Base-by-base conservation (phyloP, 2,113 vertebrate species). In the Gymnocephalus cernua region DNA sequence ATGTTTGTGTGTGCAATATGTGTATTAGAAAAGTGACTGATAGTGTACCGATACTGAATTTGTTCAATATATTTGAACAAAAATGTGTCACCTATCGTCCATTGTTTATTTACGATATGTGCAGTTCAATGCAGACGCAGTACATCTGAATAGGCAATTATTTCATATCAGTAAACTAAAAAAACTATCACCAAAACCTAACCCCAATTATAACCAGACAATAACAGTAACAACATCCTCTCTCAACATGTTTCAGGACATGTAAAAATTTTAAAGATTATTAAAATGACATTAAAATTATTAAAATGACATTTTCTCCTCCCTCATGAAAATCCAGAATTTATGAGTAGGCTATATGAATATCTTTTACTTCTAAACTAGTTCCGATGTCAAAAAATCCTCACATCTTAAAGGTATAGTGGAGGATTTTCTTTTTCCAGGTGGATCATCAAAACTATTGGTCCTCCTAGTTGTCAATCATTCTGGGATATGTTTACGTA, bases 1-100 rank as follows among this genome's bases (percentile, higher is more conserved):
- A 1, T 75, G 66, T 50, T 44, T 84, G 77, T 78, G 75, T 69
- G 64, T 16, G 68, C 48, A 70, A 38, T 47, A 25, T 35, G 35
- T 64, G 21, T 38, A 15, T 69, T 48, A 62, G 35, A 65, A 62
- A 80, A 77, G 21, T 19, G 44, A 69, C 50, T 23, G 19, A 76
- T 38, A 7, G 18, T 29, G 23, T 44, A 29, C 50, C 6, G 51
- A 67, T 32, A 29, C 50, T 3, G 47, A 67, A 79, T 63, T 48
- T 3, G 45, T 62, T 35, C 27, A 1, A 1, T 41, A 12, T 72
- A 19, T 47, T 61, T 51, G 4, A 50, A 13, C 13, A 14, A 59
- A 76, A 32, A 63, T 25, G 3, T n/a, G 16, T 74, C 9, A 8
- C 13, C 50, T 45, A 14, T 67, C n/a, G 9, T 14, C 23, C 4